Evolutionary conservation across 2,113 vertebrate genomes (phyloP).

Genomic region (Chelonoidis abingdonii): DNA sequence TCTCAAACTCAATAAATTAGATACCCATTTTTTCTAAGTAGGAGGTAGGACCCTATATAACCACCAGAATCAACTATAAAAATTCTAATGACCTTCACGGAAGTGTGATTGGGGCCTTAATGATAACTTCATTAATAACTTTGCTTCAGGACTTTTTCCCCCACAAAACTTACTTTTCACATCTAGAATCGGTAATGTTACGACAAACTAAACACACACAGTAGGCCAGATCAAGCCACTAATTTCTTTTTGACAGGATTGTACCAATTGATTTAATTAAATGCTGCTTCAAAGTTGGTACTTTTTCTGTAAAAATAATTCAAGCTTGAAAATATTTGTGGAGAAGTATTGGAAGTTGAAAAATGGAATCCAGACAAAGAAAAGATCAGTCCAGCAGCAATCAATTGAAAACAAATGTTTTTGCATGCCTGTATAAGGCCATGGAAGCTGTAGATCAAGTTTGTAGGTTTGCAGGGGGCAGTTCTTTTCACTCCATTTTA

Average conservation of each 20-base stretch:
- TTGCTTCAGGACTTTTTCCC: background rate
- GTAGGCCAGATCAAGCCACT: background rate
- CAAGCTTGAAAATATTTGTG: background rate
- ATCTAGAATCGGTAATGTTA: background rate
- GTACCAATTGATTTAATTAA: background rate
- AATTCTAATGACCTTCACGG: background rate
- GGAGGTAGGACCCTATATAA: background rate
- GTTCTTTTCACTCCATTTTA: background rate
- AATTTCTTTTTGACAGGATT: background rate
- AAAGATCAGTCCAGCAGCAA: background rate
- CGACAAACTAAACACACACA: background rate
- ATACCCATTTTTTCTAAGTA: background rate
- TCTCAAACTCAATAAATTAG: background rate
- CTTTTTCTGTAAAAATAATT: background rate
- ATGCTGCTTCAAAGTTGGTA: background rate
- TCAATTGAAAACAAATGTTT: background rate
- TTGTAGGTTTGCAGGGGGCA: rapidly evolving
- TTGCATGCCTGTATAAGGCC: rapidly evolving
- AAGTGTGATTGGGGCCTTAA: background rate
- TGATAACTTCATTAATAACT: background rate
- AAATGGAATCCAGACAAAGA: rapidly evolving
- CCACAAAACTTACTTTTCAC: background rate
- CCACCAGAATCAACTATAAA: background rate
- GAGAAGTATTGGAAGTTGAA: background rate
- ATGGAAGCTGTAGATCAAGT: background rate